Conservation (phyloP, 1,140 invertebrate species). For the Temnothorax longispinosus region DNA sequence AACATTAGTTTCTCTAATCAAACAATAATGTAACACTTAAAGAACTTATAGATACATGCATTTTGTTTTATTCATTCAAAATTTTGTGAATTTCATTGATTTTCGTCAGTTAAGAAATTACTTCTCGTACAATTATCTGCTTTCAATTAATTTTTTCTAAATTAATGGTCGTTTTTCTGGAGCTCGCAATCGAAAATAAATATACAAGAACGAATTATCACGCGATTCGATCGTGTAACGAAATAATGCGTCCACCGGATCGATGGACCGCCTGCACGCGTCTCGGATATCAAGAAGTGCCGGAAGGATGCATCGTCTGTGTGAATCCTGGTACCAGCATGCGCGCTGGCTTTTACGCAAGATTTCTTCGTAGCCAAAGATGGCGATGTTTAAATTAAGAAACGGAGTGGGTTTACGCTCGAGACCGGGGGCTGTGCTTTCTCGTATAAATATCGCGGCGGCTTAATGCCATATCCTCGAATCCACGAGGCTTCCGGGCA, state of each 20-base stretch:
- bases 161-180: neutral
- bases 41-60: neutral
- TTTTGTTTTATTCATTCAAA: neutral
- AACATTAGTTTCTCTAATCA: neutral
- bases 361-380: constrained; percentile 31
- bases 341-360: constrained; percentile 22
- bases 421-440: constrained; percentile 18
- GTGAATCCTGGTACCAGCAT: constrained; percentile 35
- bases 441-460: constrained; percentile 70
- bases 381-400: constrained; percentile 58
- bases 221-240: neutral
- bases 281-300: neutral
- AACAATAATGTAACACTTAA: neutral
- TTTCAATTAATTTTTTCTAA: neutral
- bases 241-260: neutral
- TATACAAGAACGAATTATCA: neutral
- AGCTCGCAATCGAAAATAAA: neutral
- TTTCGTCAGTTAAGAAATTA: neutral
- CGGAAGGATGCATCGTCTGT: constrained; percentile 2
- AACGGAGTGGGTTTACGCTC: constrained; percentile 33
- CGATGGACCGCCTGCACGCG: neutral
- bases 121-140: neutral
- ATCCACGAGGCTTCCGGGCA: constrained; percentile 77
- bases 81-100: neutral
- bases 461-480: constrained; percentile 49